Evolutionary conservation across 1,140 invertebrate genomes (phyloP), one percentile per base, ranked within the genome.

Genomic region (Anastatus disparis): DNA sequence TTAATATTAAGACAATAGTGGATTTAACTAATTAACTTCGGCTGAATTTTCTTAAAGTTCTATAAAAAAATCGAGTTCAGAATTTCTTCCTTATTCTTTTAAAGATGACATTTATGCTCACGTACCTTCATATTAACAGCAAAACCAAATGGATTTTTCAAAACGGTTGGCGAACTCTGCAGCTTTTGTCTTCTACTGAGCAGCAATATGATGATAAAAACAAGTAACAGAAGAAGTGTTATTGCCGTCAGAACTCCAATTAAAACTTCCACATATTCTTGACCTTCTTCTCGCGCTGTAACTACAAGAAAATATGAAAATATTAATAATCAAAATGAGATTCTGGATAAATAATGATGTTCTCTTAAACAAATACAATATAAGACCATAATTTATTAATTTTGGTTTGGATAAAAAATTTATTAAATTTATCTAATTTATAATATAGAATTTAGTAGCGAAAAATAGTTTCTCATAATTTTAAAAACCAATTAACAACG

Each of bases 181-280:
- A 90, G 81, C 74, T 91, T 90, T 70, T 91, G 89, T 63, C 91
- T 85, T 67, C 90, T 87, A 77, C 90, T 92, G 15, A 92, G 81
- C 50, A 90, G 84, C 55, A 93, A 82, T 65, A 93, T 89, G 50
- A 92, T 87, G 42, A 92, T 87, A 79, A 92, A 91, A 58, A 91
- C 87, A 17, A 91, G 81, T 10, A 91, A 78, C 38, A 92, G 81
- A 15, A 91, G 81, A n/a, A 93, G 85, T 77, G 92, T 91, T 67
- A 93, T 88, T 26, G 91, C 92, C 38, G 90, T 92, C 62, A 93
- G 81, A 9, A 92, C 90, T 24, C 92, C 92, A 71, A 93, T 92
- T 58, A 93, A 85, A 61, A 92, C 88, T 76, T 92, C 92, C 40
- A 92, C 89, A 78, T 90, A 89, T 64, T 90, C 88, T 72, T 91